Base-by-base conservation (phyloP, 2,888 invertebrate genomes). In the Synanthedon andrenaeformis region DNA sequence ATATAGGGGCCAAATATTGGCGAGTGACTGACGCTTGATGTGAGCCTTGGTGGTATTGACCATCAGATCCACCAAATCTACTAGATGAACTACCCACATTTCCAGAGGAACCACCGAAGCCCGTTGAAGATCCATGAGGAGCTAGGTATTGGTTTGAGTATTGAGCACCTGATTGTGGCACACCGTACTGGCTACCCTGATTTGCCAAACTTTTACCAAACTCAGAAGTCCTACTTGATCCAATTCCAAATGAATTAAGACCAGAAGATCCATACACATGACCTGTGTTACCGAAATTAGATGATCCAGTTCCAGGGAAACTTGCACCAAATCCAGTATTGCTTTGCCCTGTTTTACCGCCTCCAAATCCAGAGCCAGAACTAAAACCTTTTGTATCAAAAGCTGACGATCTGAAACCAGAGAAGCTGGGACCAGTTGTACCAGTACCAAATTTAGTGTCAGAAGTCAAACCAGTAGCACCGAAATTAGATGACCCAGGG, bases 1-100 rank as follows among this genome's bases (percentile, higher is more conserved):
- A 55, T 56, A 71, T 74, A 2, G 85, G 83, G 5, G 81, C 72
- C 58, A 79, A 65, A 67, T 85, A 84, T 60, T 84, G 83, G 52
- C 79, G 77, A 64, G 35, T 53, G 41, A 19, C 17, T 12, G 49
- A 14, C 2, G 19, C 23, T 41, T 55, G 52, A n/a, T 53, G 55
- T 14, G 55, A 55, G 0, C 45, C 42, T 11, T 52, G 28, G 5
- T 51, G 50, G n/a, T 35, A 23, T 12, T 28, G 51, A 3, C 51
- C 42, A 1, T 57, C 35, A 35, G 35, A 5, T 13, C 19, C 49
- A 17, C 17, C 49, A 23, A 49, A 17, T 17, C 49, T 17, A 49
- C 19, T 17, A 17, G 49, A 17, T 49, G 10, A 49, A 49, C 49
- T 14, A 49, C 17, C 12, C 17, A 12, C 17, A 17, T 0, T 14